phyloP scores from a whole-genome alignment of 2,888 invertebrate species.

The Dryobota labecula region DNA sequence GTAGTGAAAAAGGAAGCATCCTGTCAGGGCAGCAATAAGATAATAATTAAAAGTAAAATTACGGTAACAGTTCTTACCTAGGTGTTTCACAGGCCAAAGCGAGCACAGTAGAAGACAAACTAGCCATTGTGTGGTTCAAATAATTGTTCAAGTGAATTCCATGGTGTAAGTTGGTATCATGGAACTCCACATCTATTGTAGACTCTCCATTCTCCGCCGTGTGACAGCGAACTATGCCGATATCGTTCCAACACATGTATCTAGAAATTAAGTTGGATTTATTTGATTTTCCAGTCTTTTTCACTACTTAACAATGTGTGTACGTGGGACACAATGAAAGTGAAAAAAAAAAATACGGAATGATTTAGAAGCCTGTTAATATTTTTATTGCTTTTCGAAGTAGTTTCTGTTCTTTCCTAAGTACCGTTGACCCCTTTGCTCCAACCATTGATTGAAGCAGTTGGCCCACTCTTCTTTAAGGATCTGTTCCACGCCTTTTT shows the following conservation, averaged over 20 bases:
- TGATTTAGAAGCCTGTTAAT: no score
- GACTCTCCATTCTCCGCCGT: constrained; percentile 93
- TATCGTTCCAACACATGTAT: constrained; percentile 97
- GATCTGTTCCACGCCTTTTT: no score
- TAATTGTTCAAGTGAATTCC: constrained; percentile 97
- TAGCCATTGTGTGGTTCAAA: constrained; percentile 96
- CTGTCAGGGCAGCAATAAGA: neutral
- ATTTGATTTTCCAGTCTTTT: neutral
- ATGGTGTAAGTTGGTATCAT: constrained; percentile 97
- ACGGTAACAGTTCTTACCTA: constrained; percentile 86
- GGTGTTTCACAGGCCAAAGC: constrained; percentile 94
- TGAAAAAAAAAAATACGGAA: no score
- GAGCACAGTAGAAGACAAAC: constrained; percentile 94
- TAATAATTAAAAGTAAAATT: neutral
- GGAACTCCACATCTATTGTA: constrained; percentile 98
- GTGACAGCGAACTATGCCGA: constrained; percentile 97
- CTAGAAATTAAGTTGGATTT: constrained; percentile 71
- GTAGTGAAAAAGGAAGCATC: neutral
- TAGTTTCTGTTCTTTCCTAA: no score
- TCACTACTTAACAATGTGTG: neutral
- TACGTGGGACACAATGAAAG: no score
- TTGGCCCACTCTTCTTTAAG: no score
- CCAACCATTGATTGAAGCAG: no score
- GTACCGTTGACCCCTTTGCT: no score
- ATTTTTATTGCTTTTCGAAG: no score